Evolutionary conservation across 1,140 invertebrate species (phyloP), one percentile per base, ranked within the genome.

Genomic region (Zaprionus ornatus): DNA sequence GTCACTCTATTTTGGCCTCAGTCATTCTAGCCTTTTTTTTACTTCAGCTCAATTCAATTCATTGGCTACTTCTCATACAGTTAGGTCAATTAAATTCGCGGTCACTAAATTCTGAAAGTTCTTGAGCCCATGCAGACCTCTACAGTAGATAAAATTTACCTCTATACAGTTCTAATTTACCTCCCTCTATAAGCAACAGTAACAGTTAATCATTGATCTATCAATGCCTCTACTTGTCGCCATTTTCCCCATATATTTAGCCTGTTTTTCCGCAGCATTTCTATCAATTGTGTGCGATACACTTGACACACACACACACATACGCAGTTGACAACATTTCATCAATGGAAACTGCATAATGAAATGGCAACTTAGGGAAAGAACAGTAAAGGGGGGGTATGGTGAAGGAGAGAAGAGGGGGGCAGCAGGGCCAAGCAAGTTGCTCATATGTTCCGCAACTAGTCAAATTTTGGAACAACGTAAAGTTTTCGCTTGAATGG

Each of bases 341-440:
- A 64, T 64, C 69, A 68, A 70, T 12, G 74, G 77, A 77, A 77
- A 70, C 61, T 55, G 64, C 68, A 71, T 80, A 80, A 63, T 70
- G 67, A 73, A 69, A 64, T 54, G 25, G 40, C 40, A 42, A 42
- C n/a, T 42, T 6, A 9, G n/a, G 6, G n/a, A 45, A 45, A 45
- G 40, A 45, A n/a, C n/a, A 45, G 40, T 5, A 9, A 42, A 45
- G n/a, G 13, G 40, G n/a, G 13, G 40, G 40, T 17, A 9, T 32
- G 37, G 25, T 23, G 15, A 19, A 3, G 0, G 10, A 2, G 13
- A 12, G 62, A 7, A 40, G 19, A 12, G 21, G n/a, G 48, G 17
- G 7, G 25, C 23, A 54, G 19, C 6, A 7, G n/a, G n/a, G 10
- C 35, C 6, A 17, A 17, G n/a, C 40, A 45, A 45, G n/a, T 45